Evolutionary conservation across 1,140 invertebrate species (phyloP).

Genomic region (Rhynchophorus ferrugineus): DNA sequence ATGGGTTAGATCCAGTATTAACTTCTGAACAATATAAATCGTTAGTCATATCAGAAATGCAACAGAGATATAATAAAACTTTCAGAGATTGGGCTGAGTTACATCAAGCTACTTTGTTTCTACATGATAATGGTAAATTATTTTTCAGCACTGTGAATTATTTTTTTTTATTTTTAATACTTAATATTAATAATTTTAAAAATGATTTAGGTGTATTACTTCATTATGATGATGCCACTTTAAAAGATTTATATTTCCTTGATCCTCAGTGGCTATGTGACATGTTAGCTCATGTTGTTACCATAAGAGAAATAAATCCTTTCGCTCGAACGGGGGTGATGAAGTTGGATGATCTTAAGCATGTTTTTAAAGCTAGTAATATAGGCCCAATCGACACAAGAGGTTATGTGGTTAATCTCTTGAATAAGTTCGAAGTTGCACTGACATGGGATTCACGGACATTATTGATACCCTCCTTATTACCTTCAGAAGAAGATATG

Average conservation of each 20-base stretch:
- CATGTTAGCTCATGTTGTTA: conserved; percentile 92
- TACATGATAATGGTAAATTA: conserved; percentile 87
- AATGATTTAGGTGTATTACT: conserved; percentile 70
- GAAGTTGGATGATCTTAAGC: conserved; percentile 87
- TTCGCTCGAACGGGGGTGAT: conserved; percentile 90
- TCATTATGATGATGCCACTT: conserved; percentile 93
- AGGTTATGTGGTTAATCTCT: conserved; percentile 78
- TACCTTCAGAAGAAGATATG: conserved; percentile 73
- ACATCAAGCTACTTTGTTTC: conserved; percentile 90
- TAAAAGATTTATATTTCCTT: conserved; percentile 86
- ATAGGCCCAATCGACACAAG: conserved; percentile 55
- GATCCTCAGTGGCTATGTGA: conserved; percentile 99
- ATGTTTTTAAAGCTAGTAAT: conserved; percentile 75
- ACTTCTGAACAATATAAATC: conserved; percentile 76
- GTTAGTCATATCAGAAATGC: conserved; percentile 63
- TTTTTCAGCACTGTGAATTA: conserved; percentile 1
- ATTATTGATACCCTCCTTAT: conserved; percentile 83
- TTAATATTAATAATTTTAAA: conserved; percentile 6
- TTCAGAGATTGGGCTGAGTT: conserved; percentile 86
- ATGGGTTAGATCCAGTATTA: conserved; percentile 78
- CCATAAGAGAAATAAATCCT: conserved; percentile 92
- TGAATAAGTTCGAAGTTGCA: conserved; percentile 97
- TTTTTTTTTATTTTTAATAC: conserved; percentile 1
- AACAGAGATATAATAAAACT: conserved; percentile 52
- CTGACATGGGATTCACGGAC: conserved; percentile 92